A percentile compares a stretch with the other conserved stretches of the same genome.
Evolutionary conservation across 2,797 vertebrate genomes (phyloP).

Genomic region (Melanotaenia boesemani): DNA sequence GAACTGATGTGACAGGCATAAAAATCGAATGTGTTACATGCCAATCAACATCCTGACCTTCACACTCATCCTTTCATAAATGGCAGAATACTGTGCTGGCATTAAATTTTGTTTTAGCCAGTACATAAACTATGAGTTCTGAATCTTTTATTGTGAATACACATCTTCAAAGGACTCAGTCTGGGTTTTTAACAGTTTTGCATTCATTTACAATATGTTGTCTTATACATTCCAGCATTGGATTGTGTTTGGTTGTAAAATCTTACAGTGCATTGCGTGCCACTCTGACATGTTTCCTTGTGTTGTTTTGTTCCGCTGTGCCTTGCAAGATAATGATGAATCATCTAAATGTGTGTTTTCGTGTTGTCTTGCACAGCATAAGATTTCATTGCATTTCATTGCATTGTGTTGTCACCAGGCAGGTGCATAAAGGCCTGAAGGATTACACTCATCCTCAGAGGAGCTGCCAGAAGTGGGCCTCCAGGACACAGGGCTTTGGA

Average conservation of each 20-base stretch:
- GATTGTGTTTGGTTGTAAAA: conserved; percentile 14
- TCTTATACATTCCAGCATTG: not conserved
- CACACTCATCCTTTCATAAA: not conserved
- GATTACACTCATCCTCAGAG: conserved; percentile 71
- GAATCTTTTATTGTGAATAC: not conserved
- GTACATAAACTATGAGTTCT: not conserved
- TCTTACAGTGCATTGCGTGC: conserved; percentile 36
- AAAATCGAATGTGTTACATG: not conserved
- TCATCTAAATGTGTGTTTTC: conserved; percentile 2
- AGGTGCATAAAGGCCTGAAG: conserved; percentile 70
- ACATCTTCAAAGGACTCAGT: not conserved
- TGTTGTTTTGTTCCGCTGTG: not conserved
- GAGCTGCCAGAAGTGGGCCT: conserved; percentile 65
- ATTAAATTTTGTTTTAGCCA: not conserved
- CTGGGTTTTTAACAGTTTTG: conserved; percentile 38
- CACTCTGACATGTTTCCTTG: conserved; percentile 1
- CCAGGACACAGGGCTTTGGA: conserved; percentile 62
- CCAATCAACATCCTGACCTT: not conserved
- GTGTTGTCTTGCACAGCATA: conserved; percentile 3
- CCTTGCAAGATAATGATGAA: not conserved
- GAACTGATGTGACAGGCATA: not conserved
- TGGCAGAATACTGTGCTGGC: too few relatives aligned
- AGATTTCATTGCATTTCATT: conserved; percentile 37
- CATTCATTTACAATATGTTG: conserved; percentile 14
- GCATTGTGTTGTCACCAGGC: conserved; percentile 47